Percentiles rank a stretch among this genome's conserved stretches.
Evolutionary conservation across 2,797 vertebrate species (phyloP).

Genomic region (Sparus aurata): DNA sequence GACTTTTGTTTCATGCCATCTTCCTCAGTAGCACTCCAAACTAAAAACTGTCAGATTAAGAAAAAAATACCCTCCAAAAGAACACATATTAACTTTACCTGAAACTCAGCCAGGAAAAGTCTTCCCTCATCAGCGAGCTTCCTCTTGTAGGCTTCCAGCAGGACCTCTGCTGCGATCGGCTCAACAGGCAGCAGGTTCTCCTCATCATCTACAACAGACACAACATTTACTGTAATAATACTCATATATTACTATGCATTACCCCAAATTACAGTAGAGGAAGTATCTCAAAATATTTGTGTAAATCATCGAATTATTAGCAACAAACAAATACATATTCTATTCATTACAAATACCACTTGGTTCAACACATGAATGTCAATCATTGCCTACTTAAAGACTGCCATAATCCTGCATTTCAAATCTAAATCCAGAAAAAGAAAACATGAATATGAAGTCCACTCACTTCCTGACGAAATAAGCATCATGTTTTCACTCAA

Average conservation of each 20-base stretch:
- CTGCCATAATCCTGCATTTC: neutral
- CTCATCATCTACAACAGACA: slow-evolving; percentile 85
- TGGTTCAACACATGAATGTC: neutral
- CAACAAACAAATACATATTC: neutral
- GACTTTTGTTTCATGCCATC: neutral
- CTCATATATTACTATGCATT: neutral
- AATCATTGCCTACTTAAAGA: neutral
- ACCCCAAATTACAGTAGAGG: neutral
- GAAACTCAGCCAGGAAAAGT: slow-evolving; percentile 97
- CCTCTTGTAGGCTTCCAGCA: slow-evolving; percentile 91
- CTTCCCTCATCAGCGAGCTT: slow-evolving; percentile 95
- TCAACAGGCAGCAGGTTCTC: slow-evolving; percentile 89
- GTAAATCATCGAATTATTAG: neutral
- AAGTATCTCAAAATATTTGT: neutral
- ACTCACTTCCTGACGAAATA: slow-evolving; percentile 77
- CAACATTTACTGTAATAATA: neutral
- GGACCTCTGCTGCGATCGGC: slow-evolving; percentile 89
- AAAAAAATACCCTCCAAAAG: neutral
- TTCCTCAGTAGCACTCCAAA: neutral
- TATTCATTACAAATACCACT: neutral
- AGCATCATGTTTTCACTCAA: slow-evolving; percentile 66
- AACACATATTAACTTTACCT: slow-evolving; percentile 82
- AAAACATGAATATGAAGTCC: neutral
- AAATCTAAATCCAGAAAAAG: neutral
- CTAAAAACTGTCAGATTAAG: neutral